Evolutionary conservation across 2,113 vertebrate genomes (phyloP).

Genomic region (Felis chaus): DNA sequence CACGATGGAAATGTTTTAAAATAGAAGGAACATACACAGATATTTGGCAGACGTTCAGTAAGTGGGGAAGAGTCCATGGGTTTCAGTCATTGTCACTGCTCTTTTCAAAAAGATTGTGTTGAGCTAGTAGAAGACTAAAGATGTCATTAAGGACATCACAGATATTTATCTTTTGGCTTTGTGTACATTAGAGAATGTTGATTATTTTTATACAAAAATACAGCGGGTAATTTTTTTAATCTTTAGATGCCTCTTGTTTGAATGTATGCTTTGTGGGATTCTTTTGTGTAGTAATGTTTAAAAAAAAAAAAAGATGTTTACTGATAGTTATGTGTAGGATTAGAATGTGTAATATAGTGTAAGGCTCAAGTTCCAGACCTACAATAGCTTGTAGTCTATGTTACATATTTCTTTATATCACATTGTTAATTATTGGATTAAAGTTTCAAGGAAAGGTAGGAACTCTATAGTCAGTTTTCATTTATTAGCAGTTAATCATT

Average conservation of each 20-base stretch:
- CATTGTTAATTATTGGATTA: conserved; percentile 51
- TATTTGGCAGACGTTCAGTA: conserved; percentile 63
- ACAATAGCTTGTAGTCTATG: conserved; percentile 72
- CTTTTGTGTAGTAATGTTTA: conserved; percentile 73
- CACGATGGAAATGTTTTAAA: conserved; percentile 23
- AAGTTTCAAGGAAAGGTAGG: conserved; percentile 58
- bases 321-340: conserved; percentile 72
- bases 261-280: conserved; percentile 80
- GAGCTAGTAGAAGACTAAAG: conserved; percentile 82
- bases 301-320: conserved; percentile 70
- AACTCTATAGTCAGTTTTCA: conserved; percentile 35
- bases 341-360: conserved; percentile 66
- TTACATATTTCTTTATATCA: conserved; percentile 59
- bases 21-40: conserved; percentile 44
- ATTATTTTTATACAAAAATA: conserved; percentile 88
- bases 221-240: conserved; percentile 85
- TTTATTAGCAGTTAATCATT: conserved; percentile 30
- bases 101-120: conserved; percentile 79
- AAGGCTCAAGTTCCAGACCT: conserved; percentile 74
- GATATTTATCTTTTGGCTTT: conserved; percentile 88
- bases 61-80: conserved; percentile 56
- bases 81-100: conserved; percentile 79
- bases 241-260: conserved; percentile 80
- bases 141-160: conserved; percentile 82
- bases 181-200: conserved; percentile 84